Evolutionary conservation across 2,888 invertebrate genomes (phyloP).

Genomic region (Mimachlamys varia): DNA sequence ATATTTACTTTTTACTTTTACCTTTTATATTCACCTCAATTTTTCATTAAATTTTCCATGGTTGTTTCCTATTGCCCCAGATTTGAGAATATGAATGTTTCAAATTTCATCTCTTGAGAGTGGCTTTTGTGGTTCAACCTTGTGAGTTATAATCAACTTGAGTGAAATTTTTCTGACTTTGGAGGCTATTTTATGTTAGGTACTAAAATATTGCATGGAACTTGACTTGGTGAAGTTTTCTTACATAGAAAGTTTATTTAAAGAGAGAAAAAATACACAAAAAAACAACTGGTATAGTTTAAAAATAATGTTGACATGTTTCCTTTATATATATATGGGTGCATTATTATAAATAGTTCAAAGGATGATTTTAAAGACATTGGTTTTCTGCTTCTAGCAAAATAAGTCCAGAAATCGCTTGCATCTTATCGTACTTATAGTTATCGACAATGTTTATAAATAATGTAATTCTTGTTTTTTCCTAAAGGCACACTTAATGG

Average conservation of each 20-base stretch:
- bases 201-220: constrained; percentile 11
- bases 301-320: constrained; percentile 21
- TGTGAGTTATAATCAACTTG: constrained; percentile 17
- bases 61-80: constrained; percentile 23
- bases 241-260: neutral
- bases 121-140: constrained; percentile 31
- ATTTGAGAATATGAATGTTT: neutral
- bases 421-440: constrained; percentile 28
- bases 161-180: neutral
- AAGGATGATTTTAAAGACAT: constrained; percentile 28
- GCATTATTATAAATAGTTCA: neutral
- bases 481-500: neutral
- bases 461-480: constrained; percentile 19
- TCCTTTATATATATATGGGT: neutral
- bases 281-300: neutral
- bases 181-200: neutral
- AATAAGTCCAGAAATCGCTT: constrained; percentile 8
- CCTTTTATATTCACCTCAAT: neutral
- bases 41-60: constrained; percentile 25
- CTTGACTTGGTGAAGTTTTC: constrained; percentile 7
- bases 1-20: constrained; percentile 26
- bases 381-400: constrained; percentile 21
- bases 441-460: constrained; percentile 2
- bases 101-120: constrained; percentile 24
- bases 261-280: neutral